Percentiles rank a stretch among this genome's conserved stretches.
Conservation (phyloP, 2,888 invertebrate species). For the Amblyjoppa fuscipennis region DNA sequence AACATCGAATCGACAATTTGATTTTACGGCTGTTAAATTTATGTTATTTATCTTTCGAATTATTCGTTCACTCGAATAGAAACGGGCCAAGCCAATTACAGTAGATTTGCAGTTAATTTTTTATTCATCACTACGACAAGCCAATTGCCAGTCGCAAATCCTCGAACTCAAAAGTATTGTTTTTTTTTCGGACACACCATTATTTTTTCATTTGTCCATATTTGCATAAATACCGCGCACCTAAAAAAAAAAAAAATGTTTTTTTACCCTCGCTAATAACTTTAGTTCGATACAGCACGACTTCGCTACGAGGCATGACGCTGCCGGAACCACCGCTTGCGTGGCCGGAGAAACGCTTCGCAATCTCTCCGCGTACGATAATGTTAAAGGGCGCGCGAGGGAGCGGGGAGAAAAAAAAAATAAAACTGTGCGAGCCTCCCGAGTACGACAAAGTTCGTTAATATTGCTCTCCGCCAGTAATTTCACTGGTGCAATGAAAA, state of each 20-base stretch:
- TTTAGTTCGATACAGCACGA: neutral
- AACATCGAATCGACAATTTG: no score
- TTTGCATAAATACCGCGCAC: neutral
- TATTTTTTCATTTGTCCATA: neutral
- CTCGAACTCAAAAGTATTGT: neutral
- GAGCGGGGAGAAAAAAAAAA: neutral
- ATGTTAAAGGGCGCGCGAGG: neutral
- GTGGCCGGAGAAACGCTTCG: neutral
- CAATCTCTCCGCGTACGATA: neutral
- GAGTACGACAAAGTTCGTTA: conserved; percentile 4
- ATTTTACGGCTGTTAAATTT: no score
- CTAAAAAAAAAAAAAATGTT: neutral
- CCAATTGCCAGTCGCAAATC: neutral
- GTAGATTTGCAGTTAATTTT: no score
- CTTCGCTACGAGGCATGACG: neutral
- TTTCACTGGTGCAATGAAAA: conserved; percentile 19
- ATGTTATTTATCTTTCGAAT: no score
- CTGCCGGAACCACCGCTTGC: neutral
- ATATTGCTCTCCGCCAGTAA: neutral
- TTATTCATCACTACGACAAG: no score
- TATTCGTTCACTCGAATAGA: no score
- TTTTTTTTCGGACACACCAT: neutral
- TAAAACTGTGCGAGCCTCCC: neutral
- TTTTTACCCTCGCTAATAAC: neutral
- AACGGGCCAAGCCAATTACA: no score